Evolutionary conservation across 2,888 invertebrate genomes (phyloP), one percentile per base, ranked within the genome.

Genomic region (Dolichomitus sp.): DNA sequence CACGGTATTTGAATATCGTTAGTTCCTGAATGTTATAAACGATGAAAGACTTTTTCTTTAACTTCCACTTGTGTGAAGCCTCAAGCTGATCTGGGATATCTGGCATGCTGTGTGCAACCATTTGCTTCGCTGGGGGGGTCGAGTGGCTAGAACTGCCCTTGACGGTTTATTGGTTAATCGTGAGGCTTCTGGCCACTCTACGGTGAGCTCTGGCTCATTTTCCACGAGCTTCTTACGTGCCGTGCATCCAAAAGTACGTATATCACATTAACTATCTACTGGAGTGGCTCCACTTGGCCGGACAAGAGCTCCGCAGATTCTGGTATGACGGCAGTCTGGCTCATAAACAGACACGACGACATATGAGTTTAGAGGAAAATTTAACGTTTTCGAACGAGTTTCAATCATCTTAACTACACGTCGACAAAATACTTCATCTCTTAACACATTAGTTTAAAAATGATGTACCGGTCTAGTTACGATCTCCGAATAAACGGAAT

Each of bases 151-250:
- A 70, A 70, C 57, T 66, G 65, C 74, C 65, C 66, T 70, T 52
- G 66, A 59, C 70, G 74, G 27, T 82, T 75, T 75, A 75, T 82
- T 74, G 63, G 78, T 72, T 59, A 70, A 82, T 70, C 79, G 79
- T 54, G 70, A 76, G 70, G 83, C 79, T 79, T 83, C 83, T 80
- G 83, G 83, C 75, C 79, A 79, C 79, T 83, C 42, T 80, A 61
- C 81, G 63, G 50, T 37, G 50, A 66, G 57, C 30, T 76, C 75
- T 75, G 79, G 75, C 75, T 61, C 42, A n/a, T 48, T 61, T 76
- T 72, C 70, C 79, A 59, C 70, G 59, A 45, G 52, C 72, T 74
- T 77, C 72, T 83, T 80, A 75, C 59, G 70, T 59, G 75, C 72
- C 69, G 72, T 75, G 52, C 50, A 7, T 37, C 27, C 59, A 30